Conservation (phyloP, 2,113 vertebrate species). For the Numida meleagris region DNA sequence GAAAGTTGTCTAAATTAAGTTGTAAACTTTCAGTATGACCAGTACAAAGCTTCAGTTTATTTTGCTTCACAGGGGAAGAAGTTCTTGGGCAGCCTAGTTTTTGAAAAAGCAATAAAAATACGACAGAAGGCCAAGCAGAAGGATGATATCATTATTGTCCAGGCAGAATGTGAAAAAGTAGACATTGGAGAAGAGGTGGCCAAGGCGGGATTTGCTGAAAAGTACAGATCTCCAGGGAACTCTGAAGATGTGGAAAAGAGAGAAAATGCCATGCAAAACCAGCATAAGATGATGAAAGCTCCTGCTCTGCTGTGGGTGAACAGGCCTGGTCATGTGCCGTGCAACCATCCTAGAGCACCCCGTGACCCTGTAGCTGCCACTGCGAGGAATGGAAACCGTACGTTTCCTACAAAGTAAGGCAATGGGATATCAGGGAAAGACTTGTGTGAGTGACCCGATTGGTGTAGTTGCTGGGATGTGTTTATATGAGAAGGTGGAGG, state of each 20-base stretch:
- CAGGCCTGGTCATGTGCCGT: not conserved
- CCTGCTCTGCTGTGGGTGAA: conserved; percentile 27
- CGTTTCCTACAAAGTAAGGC: conserved; percentile 64
- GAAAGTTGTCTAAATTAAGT: not conserved
- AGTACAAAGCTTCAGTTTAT: not conserved
- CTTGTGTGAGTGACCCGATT: not conserved
- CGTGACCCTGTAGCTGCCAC: conserved; percentile 25
- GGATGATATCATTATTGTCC: conserved; percentile 78
- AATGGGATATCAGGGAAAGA: not conserved
- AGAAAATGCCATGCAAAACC: conserved; percentile 11
- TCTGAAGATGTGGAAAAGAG: not conserved
- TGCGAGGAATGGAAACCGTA: conserved; percentile 45
- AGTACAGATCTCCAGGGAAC: conserved; percentile 9
- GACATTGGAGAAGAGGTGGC: conserved; percentile 82
- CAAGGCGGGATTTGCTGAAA: conserved; percentile 81
- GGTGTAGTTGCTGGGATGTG: not conserved
- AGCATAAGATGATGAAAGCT: conserved; percentile 36
- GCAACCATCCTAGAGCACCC: conserved; percentile 19
- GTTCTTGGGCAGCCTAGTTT: conserved; percentile 80
- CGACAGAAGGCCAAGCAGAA: conserved; percentile 69
- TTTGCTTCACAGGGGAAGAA: conserved; percentile 75
- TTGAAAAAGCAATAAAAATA: conserved; percentile 81
- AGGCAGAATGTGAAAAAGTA: conserved; percentile 74
- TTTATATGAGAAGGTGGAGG: not conserved
- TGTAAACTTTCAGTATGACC: not conserved